Conservation (phyloP, 2,113 vertebrate species). For the Prochilodus magdalenae region DNA sequence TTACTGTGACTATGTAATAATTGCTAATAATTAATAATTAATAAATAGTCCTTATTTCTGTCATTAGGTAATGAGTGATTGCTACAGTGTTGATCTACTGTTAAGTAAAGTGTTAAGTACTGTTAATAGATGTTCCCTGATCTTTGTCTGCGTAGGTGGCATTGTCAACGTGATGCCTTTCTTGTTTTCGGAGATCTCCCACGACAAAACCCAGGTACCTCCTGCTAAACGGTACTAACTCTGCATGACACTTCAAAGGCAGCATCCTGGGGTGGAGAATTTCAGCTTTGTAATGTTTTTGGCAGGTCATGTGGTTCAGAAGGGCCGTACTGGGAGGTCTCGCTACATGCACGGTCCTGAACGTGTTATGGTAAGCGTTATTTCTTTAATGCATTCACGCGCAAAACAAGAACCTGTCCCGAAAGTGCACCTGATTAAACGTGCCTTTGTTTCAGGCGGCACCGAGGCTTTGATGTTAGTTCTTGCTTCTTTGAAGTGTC, state of each 20-base stretch:
- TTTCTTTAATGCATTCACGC: background rate
- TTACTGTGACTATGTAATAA: too few relatives aligned
- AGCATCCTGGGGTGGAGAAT: background rate
- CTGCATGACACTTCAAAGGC: background rate
- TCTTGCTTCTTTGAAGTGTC: conserved; percentile 5
- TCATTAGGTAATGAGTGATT: too few relatives aligned
- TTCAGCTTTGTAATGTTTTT: background rate
- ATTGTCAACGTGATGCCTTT: conserved; percentile 79
- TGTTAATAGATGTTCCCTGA: too few relatives aligned
- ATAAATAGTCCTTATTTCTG: too few relatives aligned
- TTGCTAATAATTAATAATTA: too few relatives aligned
- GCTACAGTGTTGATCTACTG: too few relatives aligned
- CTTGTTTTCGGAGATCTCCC: conserved; percentile 75
- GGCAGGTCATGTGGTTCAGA: conserved; percentile 75
- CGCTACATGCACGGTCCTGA: conserved; percentile 71
- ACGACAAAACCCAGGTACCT: conserved; percentile 71
- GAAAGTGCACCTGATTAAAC: background rate
- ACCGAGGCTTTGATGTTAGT: background rate
- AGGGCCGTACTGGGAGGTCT: conserved; percentile 71
- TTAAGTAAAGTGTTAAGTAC: too few relatives aligned
- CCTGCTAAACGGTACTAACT: background rate
- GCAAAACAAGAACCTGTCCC: background rate
- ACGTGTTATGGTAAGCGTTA: conserved; percentile 74
- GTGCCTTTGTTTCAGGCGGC: background rate
- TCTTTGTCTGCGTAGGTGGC: conserved; percentile 69